phyloP scores from a whole-genome alignment of 92 coral and sea anemone species.

The Actinernus sp. region DNA sequence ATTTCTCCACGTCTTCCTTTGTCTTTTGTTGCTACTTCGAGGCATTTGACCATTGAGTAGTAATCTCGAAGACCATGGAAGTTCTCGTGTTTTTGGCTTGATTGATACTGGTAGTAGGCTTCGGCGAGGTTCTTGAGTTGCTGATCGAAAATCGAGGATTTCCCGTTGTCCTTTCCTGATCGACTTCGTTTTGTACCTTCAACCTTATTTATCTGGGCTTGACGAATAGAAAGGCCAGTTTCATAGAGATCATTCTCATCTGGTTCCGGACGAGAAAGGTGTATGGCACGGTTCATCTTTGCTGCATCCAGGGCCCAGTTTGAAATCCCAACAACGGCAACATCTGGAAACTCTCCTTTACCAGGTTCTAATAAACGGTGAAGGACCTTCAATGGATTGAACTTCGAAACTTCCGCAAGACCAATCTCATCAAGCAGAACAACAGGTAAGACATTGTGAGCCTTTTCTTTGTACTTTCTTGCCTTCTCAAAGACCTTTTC shows the following conservation, averaged over 20 bases:
- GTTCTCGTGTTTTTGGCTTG: conserved; percentile 70
- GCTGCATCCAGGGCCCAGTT: conserved; percentile 99
- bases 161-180: conserved; percentile 8
- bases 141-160: conserved; percentile 7
- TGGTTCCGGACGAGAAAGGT: conserved; percentile 98
- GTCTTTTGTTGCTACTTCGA: conserved; percentile 37
- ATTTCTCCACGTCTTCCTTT: conserved; percentile 51
- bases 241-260: conserved; percentile 81
- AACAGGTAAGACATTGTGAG: conserved; percentile 89
- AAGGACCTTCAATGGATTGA: conserved; percentile 95
- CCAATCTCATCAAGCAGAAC: conserved; percentile 98
- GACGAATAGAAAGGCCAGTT: conserved; percentile 89
- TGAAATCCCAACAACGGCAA: conserved; percentile 99
- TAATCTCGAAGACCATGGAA: conserved; percentile 99
- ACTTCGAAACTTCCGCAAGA: conserved; percentile 94
- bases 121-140: conserved; percentile 82
- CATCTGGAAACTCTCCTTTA: conserved; percentile 85
- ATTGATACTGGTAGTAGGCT: conserved; percentile 86
- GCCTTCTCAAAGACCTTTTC: conserved; percentile 97
- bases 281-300: conserved; percentile 98
- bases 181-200: conserved; percentile 23
- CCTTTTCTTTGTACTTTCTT: conserved; percentile 80
- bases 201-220: conserved; percentile 26
- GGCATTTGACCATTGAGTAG: conserved; percentile 90
- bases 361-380: conserved; percentile 95